Conservation (phyloP, 2,797 vertebrate species). For the Buphagus erythrorhynchus region DNA sequence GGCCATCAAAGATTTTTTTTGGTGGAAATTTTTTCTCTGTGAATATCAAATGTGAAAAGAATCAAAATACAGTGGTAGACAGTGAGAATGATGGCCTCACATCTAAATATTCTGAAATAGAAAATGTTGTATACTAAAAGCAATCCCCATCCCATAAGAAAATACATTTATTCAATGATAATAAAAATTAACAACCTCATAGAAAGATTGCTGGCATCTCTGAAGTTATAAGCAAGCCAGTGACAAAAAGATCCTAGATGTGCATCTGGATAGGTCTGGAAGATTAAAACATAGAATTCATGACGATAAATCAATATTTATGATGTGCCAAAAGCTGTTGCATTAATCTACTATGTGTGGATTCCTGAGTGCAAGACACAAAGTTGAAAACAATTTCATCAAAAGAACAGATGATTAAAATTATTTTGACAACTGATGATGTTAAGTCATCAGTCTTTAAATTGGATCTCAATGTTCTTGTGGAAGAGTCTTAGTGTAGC, state of each 20-base stretch:
- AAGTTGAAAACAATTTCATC: not conserved
- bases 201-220: not conserved
- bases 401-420: not conserved
- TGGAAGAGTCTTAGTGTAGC: not conserved
- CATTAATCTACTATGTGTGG: not conserved
- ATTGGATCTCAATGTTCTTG: fast-evolving
- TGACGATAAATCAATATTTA: not conserved
- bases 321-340: not conserved
- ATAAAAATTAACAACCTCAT: not conserved
- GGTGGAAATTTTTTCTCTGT: not conserved
- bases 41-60: not conserved
- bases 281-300: not conserved
- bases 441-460: not conserved
- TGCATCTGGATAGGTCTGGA: not conserved
- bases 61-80: not conserved
- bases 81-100: not conserved
- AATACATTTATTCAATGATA: not conserved
- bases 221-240: not conserved
- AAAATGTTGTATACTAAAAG: not conserved
- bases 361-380: not conserved
- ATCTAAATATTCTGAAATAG: not conserved
- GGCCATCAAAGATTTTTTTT: not conserved
- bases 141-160: not conserved
- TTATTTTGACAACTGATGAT: not conserved
- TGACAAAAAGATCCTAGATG: not conserved